These are phyloP conservation scores for Arenicola marina DNA, from an alignment of 2,888 invertebrate species.

Conservation along the genomic window DNA sequence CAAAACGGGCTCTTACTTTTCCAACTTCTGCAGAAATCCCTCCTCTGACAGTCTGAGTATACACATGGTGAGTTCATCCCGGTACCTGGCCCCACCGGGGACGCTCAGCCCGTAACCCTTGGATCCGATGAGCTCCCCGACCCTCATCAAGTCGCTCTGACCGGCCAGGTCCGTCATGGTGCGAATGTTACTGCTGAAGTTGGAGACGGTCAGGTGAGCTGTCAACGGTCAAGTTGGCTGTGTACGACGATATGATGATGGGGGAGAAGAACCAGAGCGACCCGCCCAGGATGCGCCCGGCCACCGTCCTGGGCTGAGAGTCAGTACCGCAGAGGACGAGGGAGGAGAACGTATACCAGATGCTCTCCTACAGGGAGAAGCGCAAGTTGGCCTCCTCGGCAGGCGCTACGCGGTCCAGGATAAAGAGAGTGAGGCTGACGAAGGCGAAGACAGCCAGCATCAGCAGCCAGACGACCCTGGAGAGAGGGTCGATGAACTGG, in stretches of 20 bases:
- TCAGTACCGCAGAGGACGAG: slow-evolving; percentile 1
- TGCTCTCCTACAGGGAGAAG: slow-evolving; percentile 1
- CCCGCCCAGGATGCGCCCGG: slow-evolving; percentile 64
- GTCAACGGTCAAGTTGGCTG: slow-evolving; percentile 11
- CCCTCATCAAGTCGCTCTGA: slow-evolving; percentile 51
- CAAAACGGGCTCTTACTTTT: no score
- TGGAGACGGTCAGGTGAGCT: slow-evolving; percentile 7
- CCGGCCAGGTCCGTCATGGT: slow-evolving; percentile 34
- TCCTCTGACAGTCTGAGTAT: slow-evolving; percentile 1
- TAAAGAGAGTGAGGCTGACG: slow-evolving; percentile 52
- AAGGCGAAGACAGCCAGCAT: slow-evolving; percentile 49
- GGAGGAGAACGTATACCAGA: slow-evolving; percentile 14
- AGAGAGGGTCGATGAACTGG: slow-evolving; percentile 57
- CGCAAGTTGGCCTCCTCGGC: slow-evolving; percentile 33
- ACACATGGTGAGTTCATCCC: slow-evolving; percentile 6
- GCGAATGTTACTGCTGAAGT: slow-evolving; percentile 2
- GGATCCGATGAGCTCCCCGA: slow-evolving; percentile 18
- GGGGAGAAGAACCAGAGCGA: slow-evolving; percentile 56
- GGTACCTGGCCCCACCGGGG: slow-evolving; percentile 1
- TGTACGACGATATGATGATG: slow-evolving; percentile 12
- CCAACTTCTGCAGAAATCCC: no score
- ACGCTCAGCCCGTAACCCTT: slow-evolving; percentile 6
- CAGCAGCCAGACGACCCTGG: slow-evolving; percentile 51
- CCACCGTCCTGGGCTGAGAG: slow-evolving; percentile 64
- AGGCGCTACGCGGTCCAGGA: slow-evolving; percentile 64